Percentiles rank a stretch among this genome's conserved stretches.
Evolutionary conservation across 1,140 invertebrate genomes (phyloP).

Genomic region (Aleiodes sp.): DNA sequence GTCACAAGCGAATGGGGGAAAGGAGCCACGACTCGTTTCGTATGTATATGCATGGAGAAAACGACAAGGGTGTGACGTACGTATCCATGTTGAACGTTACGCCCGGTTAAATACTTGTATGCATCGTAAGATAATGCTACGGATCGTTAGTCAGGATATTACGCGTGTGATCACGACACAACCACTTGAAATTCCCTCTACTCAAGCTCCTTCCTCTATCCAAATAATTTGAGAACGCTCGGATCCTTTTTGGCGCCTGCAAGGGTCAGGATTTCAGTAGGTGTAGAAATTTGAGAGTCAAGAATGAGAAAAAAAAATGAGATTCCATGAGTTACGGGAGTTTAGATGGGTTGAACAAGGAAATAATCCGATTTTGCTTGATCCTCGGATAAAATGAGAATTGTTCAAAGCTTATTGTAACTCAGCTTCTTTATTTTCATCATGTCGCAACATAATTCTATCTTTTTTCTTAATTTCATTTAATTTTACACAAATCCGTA

Average conservation of each 20-base stretch:
- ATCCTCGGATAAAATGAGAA: neutral
- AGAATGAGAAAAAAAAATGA: neutral
- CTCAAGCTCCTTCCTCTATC: slow-evolving; percentile 14
- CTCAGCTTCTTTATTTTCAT: neutral
- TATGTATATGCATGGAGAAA: neutral
- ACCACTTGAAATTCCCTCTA: neutral
- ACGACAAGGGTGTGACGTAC: neutral
- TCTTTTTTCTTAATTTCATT: neutral
- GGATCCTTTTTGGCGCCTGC: neutral
- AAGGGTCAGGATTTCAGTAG: neutral
- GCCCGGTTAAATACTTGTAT: slow-evolving; percentile 9
- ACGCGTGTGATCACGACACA: slow-evolving; percentile 13
- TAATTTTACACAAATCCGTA: too few relatives aligned
- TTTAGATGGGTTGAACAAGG: neutral
- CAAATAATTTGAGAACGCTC: neutral
- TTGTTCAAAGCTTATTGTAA: slow-evolving; percentile 14
- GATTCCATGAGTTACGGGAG: neutral
- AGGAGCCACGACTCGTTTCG: neutral
- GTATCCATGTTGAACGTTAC: neutral
- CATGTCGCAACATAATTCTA: neutral
- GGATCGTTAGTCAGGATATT: slow-evolving; percentile 34
- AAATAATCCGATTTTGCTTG: slow-evolving; percentile 29
- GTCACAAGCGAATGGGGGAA: neutral
- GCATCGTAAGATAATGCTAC: neutral
- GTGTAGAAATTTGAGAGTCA: neutral